These are phyloP conservation scores for Lacerta viridis DNA, from an alignment of 2,797 vertebrate species.

Conservation along the genomic window DNA sequence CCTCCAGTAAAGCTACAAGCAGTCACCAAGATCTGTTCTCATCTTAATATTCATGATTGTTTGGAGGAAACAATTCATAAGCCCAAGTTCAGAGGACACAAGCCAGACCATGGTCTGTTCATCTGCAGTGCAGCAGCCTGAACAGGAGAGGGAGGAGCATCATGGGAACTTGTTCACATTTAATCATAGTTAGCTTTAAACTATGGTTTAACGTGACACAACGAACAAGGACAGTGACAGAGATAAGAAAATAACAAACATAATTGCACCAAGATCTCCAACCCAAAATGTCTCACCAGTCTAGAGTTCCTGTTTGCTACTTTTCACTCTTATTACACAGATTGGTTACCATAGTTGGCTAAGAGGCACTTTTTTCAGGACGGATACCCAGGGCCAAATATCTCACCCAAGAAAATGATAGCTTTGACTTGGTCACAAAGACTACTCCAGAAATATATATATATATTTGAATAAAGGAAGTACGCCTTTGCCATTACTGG, in stretches of 20 bases:
- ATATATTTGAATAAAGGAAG: background rate
- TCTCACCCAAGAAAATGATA: background rate
- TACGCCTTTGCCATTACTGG: background rate
- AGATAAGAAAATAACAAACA: background rate
- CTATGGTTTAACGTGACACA: no score
- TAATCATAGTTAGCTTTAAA: no score
- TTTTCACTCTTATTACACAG: background rate
- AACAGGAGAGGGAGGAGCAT: no score
- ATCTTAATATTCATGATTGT: no score
- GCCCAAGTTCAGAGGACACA: no score
- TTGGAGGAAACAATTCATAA: no score
- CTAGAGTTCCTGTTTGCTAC: background rate
- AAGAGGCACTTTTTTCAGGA: background rate
- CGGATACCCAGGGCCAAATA: background rate
- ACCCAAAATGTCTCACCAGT: background rate
- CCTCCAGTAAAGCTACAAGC: no score
- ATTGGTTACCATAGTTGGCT: background rate
- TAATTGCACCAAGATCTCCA: conserved; percentile 5
- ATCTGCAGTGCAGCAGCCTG: no score
- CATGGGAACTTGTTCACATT: no score
- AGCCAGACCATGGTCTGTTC: no score
- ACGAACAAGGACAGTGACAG: background rate
- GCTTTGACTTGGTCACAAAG: background rate
- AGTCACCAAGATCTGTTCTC: no score
- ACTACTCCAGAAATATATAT: background rate